phyloP scores from a whole-genome alignment of 2,888 invertebrate genomes.

The Coremacera marginata region DNA sequence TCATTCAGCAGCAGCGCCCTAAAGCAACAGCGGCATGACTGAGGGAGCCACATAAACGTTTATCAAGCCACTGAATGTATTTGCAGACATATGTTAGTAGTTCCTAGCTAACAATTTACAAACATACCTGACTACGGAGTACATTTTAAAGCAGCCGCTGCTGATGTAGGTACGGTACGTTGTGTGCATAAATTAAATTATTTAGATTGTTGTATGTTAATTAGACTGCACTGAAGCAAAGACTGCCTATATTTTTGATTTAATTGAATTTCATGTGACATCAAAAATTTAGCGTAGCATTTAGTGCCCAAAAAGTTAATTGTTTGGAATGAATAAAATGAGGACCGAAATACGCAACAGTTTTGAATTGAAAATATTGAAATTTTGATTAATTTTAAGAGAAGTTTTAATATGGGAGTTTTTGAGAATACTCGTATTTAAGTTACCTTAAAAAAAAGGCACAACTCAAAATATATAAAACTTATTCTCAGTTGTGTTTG shows the following conservation, averaged over 20 bases:
- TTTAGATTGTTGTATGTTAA: slow-evolving; percentile 20
- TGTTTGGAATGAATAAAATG: slow-evolving; percentile 1
- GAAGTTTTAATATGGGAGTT: not conserved
- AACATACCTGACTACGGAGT: not conserved
- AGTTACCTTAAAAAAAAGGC: too few species aligned
- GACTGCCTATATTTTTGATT: not conserved
- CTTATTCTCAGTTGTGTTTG: too few species aligned
- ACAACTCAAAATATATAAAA: too few species aligned
- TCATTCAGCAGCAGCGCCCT: not conserved
- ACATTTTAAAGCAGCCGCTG: not conserved
- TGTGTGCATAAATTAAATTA: not conserved
- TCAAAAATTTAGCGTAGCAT: not conserved
- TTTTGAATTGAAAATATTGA: not conserved
- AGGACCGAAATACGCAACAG: not conserved
- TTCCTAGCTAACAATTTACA: not conserved
- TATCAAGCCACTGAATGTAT: slow-evolving; percentile 25
- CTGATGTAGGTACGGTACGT: not conserved
- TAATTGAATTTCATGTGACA: slow-evolving; percentile 23
- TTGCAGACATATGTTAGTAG: not conserved
- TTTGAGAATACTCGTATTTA: not conserved
- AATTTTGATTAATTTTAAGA: not conserved
- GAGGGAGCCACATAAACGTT: slow-evolving; percentile 2
- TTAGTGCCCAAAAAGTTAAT: slow-evolving; percentile 14
- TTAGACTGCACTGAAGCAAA: not conserved
- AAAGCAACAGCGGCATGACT: not conserved